Conservation (phyloP, 1,140 invertebrate species). For the Melipona quadrifasciata region DNA sequence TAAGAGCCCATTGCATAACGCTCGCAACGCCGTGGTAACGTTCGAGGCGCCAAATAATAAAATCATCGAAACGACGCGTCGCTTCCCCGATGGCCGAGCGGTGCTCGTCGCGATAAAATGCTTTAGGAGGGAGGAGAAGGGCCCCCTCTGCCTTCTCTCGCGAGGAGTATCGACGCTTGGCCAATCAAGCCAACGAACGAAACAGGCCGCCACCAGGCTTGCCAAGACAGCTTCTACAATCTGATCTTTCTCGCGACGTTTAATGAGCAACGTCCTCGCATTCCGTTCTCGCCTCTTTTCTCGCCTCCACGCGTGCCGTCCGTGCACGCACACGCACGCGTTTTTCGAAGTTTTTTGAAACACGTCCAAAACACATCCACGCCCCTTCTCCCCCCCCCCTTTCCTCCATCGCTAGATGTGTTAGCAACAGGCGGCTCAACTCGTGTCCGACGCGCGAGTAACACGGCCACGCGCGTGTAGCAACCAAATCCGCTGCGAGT, state of each 20-base stretch:
- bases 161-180: slow-evolving; percentile 41
- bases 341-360: slow-evolving; percentile 55
- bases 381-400: background rate
- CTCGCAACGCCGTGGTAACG: background rate
- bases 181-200: slow-evolving; percentile 48
- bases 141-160: slow-evolving; percentile 17
- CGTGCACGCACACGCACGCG: slow-evolving; percentile 53
- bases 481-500: slow-evolving; percentile 49
- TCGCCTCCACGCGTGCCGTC: slow-evolving; percentile 46
- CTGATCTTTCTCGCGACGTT: slow-evolving; percentile 67
- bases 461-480: slow-evolving; percentile 36
- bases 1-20: slow-evolving; percentile 17
- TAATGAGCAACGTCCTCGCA: slow-evolving; percentile 73
- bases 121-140: slow-evolving; percentile 31
- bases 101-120: slow-evolving; percentile 45
- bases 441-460: slow-evolving; percentile 19
- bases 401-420: background rate
- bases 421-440: slow-evolving; percentile 6
- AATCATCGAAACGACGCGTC: slow-evolving; percentile 47
- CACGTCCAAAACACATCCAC: background rate
- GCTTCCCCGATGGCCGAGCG: slow-evolving; percentile 1
- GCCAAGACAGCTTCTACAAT: slow-evolving; percentile 61
- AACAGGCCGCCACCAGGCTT: slow-evolving; percentile 56
- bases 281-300: slow-evolving; percentile 68
- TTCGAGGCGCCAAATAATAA: slow-evolving; percentile 60